Evolutionary conservation across 1,140 invertebrate species (phyloP).

Genomic region (Lordiphosa stackelbergi): DNA sequence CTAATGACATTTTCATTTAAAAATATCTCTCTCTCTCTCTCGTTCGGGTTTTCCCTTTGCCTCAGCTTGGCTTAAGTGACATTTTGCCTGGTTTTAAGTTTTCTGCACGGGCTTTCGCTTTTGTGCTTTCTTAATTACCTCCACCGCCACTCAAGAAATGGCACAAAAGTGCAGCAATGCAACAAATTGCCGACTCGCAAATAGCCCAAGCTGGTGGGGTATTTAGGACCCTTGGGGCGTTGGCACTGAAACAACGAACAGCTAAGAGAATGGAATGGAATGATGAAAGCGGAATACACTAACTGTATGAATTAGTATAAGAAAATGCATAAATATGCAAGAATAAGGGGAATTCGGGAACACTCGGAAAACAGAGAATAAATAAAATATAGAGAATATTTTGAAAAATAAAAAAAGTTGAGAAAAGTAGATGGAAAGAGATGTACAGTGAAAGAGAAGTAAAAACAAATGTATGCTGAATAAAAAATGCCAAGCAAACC

Average conservation of each 20-base stretch:
- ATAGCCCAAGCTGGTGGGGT: slow-evolving; percentile 25
- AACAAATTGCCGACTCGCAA: slow-evolving; percentile 57
- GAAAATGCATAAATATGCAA: too few relatives aligned
- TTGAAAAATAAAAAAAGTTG: too few relatives aligned
- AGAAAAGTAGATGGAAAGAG: too few relatives aligned
- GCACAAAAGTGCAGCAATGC: slow-evolving; percentile 47
- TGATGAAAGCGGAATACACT: slow-evolving; percentile 1
- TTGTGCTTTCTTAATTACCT: slow-evolving; percentile 61
- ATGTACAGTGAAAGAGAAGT: too few relatives aligned
- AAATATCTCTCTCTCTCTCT: slow-evolving; percentile 13
- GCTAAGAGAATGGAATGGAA: background rate
- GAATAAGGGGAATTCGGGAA: background rate
- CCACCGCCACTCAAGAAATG: slow-evolving; percentile 41
- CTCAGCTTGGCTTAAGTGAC: slow-evolving; percentile 37
- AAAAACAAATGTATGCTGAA: too few relatives aligned
- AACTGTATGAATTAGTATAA: background rate
- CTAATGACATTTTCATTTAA: slow-evolving; percentile 47
- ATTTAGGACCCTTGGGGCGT: background rate
- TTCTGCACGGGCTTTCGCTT: slow-evolving; percentile 46
- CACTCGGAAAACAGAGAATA: too few relatives aligned
- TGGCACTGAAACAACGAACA: slow-evolving; percentile 17
- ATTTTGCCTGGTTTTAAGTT: slow-evolving; percentile 29
- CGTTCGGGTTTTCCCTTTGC: slow-evolving; percentile 20
- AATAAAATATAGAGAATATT: too few relatives aligned
- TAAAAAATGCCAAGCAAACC: too few relatives aligned